Evolutionary conservation across 2,888 invertebrate species (phyloP), one percentile per base, ranked within the genome.

Genomic region (Calameuta idolon): DNA sequence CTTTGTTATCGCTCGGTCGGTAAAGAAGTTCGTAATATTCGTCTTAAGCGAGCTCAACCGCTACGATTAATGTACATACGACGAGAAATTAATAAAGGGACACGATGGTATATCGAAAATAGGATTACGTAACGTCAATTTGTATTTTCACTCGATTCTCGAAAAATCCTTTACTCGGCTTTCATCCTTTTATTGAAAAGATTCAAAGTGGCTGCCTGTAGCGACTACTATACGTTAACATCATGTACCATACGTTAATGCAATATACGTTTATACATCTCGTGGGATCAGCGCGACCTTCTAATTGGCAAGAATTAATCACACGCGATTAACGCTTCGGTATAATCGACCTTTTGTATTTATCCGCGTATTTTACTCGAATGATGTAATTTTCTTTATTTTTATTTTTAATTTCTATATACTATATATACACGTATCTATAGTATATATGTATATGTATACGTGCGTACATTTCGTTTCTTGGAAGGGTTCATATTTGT

Each of bases 361-460:
- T 23, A 55, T 23, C 2, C 23, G 1, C 23, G 5, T 55, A 55
- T 55, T 55, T 55, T 55, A 55, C 23, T 15, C 9, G 55, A 55
- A 23, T 23, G 4, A 55, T 23, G 55, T 9, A 55, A 78, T 78
- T 82, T 76, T 77, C 30, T 12, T 74, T 40, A 11, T 35, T 12
- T 11, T 35, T 34, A 5, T 34, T 4, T 33, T 23, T 34, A 11
- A 23, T 34, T 34, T 12, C 3, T 12, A 3, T 74, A 74, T 74
- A 34, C 12, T 0, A 11, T 34, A 23, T 15, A 4, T 0, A 12
- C 3, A 15, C 12, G 1, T 11, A 34, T 74, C 9, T 9, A 23
- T 34, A 34, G 40, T 40, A 15, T 1, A 40, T 40, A 40, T 15
- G 5, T 15, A 40, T 15, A 15, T 15, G 5, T 23, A 23, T 9